Conservation (phyloP, 2,797 vertebrate genomes). For the Crotalus adamanteus region DNA sequence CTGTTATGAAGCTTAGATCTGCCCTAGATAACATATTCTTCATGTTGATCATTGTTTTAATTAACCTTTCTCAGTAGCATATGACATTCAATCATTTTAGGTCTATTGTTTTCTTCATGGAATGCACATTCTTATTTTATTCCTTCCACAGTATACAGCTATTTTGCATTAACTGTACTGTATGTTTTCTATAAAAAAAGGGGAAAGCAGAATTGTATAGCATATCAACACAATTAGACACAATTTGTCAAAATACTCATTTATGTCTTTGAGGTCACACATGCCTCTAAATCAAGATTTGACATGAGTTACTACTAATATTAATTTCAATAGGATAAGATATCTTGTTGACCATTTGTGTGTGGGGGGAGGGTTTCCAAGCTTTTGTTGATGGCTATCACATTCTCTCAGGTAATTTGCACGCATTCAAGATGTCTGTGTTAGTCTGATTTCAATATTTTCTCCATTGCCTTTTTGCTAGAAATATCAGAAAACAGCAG, state of each 20-base stretch:
- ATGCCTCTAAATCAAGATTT: neutral
- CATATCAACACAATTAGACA: neutral
- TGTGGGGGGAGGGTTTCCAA: neutral
- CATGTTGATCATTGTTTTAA: neutral
- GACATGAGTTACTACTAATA: neutral
- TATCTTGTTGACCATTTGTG: neutral
- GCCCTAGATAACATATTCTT: neutral
- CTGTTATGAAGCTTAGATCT: neutral
- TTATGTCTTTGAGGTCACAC: neutral
- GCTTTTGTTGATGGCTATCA: neutral
- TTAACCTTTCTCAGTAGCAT: neutral
- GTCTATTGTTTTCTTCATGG: neutral
- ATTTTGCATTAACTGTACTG: neutral
- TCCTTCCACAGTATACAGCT: neutral
- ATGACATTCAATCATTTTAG: neutral
- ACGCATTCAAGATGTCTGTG: neutral
- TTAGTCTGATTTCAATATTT: neutral
- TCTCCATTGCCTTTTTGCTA: neutral
- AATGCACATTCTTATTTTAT: neutral
- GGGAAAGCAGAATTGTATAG: neutral
- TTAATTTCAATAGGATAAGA: neutral
- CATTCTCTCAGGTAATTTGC: neutral
- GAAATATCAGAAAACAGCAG: neutral
- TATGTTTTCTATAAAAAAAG: neutral
- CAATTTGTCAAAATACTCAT: neutral